Evolutionary conservation across 2,888 invertebrate genomes (phyloP), one percentile per base, ranked within the genome.

Genomic region (Chrysina gloriosa): DNA sequence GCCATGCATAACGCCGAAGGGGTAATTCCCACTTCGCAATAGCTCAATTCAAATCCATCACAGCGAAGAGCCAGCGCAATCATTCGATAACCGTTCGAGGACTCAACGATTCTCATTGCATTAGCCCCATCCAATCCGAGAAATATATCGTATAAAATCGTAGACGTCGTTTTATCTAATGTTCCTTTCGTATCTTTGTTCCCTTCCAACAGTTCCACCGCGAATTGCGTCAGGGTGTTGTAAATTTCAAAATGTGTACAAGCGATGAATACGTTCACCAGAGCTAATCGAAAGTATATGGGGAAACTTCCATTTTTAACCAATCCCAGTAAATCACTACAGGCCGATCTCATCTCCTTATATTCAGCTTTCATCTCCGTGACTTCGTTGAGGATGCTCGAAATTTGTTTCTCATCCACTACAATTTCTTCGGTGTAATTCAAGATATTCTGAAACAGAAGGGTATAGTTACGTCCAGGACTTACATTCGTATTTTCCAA

Each of bases 331-430:
- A n/a, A 69, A 11, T 66, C 27, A 5, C 77, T 70, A 42, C 79
- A 70, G 23, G 77, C 71, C 19, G 77, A 76, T 45, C 84, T 83
- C 3, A 85, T 63, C 25, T 52, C 63, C 45, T 71, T 72, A 6
- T 71, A 73, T 6, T 71, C 69, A 61, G 70, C 74, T 11, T 85
- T 84, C 73, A 87, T 85, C 0, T 86, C 87, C 0, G 92, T 73
- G 64, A 90, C 81, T 7, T 88, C 89, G 71, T 87, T 89, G 1
- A 93, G 77, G 16, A 89, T 83, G 36, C 91, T 82, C 0, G 88
- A 84, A 14, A 91, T 80, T 77, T 93, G 92, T 70, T 91, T 88
- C 34, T 86, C 82, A 75, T 93, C 93, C 70, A 91, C 79, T 25
- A 86, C 72, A 39, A 93, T 84, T 77, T 92, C 93, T 64, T 86